A percentile compares a stretch with the other conserved stretches of the same genome.
phyloP scores from a whole-genome alignment of 2,888 invertebrate species.

The Cheilosia variabilis region DNA sequence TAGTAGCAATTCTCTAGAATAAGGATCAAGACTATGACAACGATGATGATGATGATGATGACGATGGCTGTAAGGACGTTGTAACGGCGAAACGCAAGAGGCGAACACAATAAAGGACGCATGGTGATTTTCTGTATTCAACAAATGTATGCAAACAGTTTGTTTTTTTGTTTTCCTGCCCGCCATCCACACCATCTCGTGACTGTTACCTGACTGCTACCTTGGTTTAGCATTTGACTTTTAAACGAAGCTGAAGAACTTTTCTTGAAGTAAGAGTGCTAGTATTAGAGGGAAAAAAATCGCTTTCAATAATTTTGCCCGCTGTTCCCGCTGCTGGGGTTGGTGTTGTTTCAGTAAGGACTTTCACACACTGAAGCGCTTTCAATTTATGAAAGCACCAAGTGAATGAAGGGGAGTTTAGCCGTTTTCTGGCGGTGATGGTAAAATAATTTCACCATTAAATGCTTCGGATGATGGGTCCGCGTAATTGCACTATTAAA shows the following conservation, averaged over 20 bases:
- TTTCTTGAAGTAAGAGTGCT: conserved; percentile 9
- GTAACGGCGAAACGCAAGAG: not conserved
- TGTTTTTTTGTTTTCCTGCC: conserved; percentile 1
- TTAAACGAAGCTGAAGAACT: conserved; percentile 13
- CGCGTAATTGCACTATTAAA: conserved; percentile 66
- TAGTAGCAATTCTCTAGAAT: conserved; percentile 4
- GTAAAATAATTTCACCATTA: conserved; percentile 61
- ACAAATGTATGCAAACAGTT: conserved; percentile 55
- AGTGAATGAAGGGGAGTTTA: conserved; percentile 8
- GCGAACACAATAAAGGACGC: conserved; percentile 23
- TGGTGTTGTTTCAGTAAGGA: conserved; percentile 5
- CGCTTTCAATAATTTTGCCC: conserved; percentile 46
- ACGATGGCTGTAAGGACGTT: conserved; percentile 11
- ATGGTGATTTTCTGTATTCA: conserved; percentile 43
- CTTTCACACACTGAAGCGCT: conserved; percentile 21
- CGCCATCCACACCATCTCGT: not conserved
- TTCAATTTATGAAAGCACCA: conserved; percentile 28
- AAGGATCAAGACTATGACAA: conserved; percentile 11
- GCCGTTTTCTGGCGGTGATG: conserved; percentile 16
- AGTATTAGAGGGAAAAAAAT: not conserved
- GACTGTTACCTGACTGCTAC: not conserved
- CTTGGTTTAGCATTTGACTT: conserved; percentile 27
- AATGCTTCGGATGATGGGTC: conserved; percentile 60
- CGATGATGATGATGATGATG: not conserved
- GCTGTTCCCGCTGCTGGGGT: conserved; percentile 1